Evolutionary conservation across 2,113 vertebrate genomes (phyloP).

Genomic region (Elaphurus davidianus): DNA sequence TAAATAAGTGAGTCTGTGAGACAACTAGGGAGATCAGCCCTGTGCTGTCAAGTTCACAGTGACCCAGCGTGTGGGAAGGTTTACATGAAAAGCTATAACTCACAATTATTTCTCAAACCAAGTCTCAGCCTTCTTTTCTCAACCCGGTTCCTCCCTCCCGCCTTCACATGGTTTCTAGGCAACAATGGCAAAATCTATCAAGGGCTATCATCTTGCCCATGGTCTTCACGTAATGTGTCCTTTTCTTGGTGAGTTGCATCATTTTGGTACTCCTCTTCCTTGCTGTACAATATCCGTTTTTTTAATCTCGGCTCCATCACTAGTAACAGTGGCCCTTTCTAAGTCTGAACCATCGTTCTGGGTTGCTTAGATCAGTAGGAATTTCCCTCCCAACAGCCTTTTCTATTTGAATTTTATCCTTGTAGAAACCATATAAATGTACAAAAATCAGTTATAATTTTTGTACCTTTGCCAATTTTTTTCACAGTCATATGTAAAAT

Average conservation of each 20-base stretch:
- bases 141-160: neutral
- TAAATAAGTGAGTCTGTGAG: neutral
- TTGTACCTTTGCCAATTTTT: neutral
- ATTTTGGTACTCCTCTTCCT: neutral
- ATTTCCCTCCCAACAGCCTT: neutral
- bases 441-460: neutral
- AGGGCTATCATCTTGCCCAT: neutral
- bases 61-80: neutral
- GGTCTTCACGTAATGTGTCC: neutral
- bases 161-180: neutral
- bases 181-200: neutral
- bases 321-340: neutral
- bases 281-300: neutral
- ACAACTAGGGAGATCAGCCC: neutral
- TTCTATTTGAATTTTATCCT: neutral
- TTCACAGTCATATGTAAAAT: neutral
- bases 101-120: neutral
- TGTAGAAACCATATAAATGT: neutral
- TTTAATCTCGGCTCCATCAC: rapidly evolving
- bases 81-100: neutral
- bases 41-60: neutral
- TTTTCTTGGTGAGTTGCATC: neutral
- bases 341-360: neutral
- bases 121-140: neutral
- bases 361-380: neutral